Base-by-base conservation (phyloP, 2,888 invertebrate genomes). In the Cordilura impudica region DNA sequence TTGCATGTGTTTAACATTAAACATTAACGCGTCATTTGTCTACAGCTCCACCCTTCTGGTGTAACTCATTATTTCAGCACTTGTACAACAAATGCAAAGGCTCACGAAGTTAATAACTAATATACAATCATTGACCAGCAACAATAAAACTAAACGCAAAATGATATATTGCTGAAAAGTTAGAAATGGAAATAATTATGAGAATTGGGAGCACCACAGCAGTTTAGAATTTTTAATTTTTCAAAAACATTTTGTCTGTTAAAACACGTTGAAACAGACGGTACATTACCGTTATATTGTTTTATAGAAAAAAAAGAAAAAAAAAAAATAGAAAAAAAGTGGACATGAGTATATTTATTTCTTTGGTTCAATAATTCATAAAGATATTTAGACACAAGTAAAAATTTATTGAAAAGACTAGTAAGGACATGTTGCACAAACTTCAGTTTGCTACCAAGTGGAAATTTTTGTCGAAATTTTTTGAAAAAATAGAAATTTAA, bases 21-120 rank as follows among this genome's bases (percentile, higher is more conserved):
- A 78, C 66, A 70, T 75, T 74, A 79, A 79, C 70, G 74, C 54
- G 71, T 75, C 74, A 71, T 75, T 79, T 79, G 74, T 79, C 74
- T 75, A 79, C 78, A 79, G 74, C 66, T 75, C 74, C 74, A 61
- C 74, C 78, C 73, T 71, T 79, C 43, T 71, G 78, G 54, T 79
- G 78, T 79, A 79, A 79, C 74, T 79, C 71, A 75, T 79, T 79
- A 79, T 71, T 79, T 75, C 67, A 79, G 71, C 78, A 79, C 78
- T 75, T 79, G 74, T 75, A 61, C 78, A 71, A 79, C 67, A 79
- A 74, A 74, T 75, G 67, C 61, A 39, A 49, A 49, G 39, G n/a
- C 49, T 47, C 75, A 66, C 53, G 66, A 66, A 71, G 51, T 21
- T 26, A 14, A 58, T 35, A 47, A 35, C 3, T 6, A 19, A 47